phyloP scores from a whole-genome alignment of 2,888 invertebrate genomes.

The Rhamphomyia laevipes region DNA sequence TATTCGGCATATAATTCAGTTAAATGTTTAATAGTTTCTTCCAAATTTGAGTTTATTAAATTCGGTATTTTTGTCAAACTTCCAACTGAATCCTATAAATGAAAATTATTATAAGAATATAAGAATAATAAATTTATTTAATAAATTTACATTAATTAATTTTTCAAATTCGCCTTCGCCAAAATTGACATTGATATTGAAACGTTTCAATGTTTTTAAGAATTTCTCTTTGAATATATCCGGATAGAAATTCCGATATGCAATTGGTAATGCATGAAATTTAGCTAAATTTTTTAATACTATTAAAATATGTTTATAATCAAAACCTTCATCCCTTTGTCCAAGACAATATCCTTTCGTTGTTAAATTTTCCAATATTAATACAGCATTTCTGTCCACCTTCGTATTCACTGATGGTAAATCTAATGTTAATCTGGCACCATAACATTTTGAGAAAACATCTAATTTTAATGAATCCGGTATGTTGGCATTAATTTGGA shows the following conservation, averaged over 20 bases:
- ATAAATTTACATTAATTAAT: conserved; percentile 7
- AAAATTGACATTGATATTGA: conserved; percentile 20
- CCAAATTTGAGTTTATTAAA: conserved; percentile 9
- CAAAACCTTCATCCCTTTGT: conserved; percentile 41
- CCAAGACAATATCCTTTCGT: conserved; percentile 40
- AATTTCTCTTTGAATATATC: conserved; percentile 36
- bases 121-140: not conserved
- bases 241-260: conserved; percentile 40
- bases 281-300: conserved; percentile 41
- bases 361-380: conserved; percentile 47
- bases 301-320: conserved; percentile 39
- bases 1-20: conserved; percentile 17
- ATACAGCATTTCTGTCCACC: conserved; percentile 45
- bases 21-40: conserved; percentile 19
- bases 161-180: conserved; percentile 3
- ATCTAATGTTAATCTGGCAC: conserved; percentile 40
- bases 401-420: conserved; percentile 11
- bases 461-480: conserved; percentile 35
- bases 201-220: conserved; percentile 31
- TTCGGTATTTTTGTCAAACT: conserved; percentile 13
- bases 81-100: conserved; percentile 5
- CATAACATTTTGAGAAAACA: conserved; percentile 43
- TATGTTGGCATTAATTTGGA: conserved; percentile 41
- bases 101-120: not conserved
- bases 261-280: conserved; percentile 48